Conservation (phyloP, 2,888 invertebrate species). For the Eupeodes luniger region DNA sequence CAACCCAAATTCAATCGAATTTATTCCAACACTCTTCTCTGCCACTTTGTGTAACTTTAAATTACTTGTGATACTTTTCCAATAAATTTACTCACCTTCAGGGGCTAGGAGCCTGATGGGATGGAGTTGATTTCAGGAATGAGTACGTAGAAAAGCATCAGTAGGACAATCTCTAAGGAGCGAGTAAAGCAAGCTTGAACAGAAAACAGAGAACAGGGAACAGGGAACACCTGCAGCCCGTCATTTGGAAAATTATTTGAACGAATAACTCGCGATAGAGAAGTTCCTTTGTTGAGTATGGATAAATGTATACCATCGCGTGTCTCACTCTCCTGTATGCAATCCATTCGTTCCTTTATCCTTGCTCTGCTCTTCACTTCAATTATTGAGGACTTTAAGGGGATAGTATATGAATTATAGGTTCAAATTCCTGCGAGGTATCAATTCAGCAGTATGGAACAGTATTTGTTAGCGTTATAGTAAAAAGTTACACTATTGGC, state of each 20-base stretch:
- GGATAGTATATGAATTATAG: slow-evolving; percentile 71
- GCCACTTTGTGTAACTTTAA: slow-evolving; percentile 73
- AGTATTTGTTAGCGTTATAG: slow-evolving; percentile 13
- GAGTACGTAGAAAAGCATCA: not conserved
- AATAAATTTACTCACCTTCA: slow-evolving; percentile 68
- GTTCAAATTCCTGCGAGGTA: slow-evolving; percentile 60
- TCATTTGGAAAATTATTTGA: slow-evolving; percentile 73
- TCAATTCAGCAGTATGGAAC: slow-evolving; percentile 58
- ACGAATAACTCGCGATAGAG: slow-evolving; percentile 68
- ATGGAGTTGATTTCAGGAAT: not conserved
- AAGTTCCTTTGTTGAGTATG: slow-evolving; percentile 71
- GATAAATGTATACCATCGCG: slow-evolving; percentile 63
- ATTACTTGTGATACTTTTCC: slow-evolving; percentile 76
- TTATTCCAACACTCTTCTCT: slow-evolving; percentile 63
- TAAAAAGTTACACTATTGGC: slow-evolving; percentile 53
- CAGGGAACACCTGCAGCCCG: slow-evolving; percentile 67
- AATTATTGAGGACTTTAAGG: slow-evolving; percentile 64
- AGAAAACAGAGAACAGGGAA: slow-evolving; percentile 3
- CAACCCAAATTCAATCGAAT: slow-evolving; percentile 72
- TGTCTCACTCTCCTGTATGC: slow-evolving; percentile 39
- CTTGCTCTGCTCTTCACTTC: slow-evolving; percentile 32
- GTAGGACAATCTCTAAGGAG: too few relatives aligned
- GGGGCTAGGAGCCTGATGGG: not conserved
- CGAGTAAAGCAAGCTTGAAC: not conserved
- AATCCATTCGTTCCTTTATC: slow-evolving; percentile 1